A percentile compares a stretch with the other conserved stretches of the same genome.
These are phyloP conservation scores for Mirza zaza DNA, from an alignment of 2,113 vertebrate species.

Conservation along the genomic window DNA sequence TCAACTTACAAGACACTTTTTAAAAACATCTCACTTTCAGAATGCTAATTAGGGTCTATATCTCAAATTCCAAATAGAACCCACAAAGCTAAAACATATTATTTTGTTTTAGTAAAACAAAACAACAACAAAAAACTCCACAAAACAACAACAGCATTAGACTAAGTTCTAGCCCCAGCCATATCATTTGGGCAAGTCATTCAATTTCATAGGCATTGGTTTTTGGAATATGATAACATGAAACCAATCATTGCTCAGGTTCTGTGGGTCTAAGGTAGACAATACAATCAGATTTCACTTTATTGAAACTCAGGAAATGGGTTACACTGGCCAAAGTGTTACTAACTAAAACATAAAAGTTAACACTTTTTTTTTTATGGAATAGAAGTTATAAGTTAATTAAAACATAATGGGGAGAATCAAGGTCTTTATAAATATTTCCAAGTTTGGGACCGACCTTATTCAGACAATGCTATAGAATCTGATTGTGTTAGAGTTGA, in stretches of 20 bases:
- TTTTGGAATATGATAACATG: not conserved
- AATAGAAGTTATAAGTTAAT: not conserved
- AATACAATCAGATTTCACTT: not conserved
- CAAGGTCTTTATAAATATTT: not conserved
- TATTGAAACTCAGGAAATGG: slow-evolving; percentile 2
- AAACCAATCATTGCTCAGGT: not conserved
- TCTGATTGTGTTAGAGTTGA: not conserved
- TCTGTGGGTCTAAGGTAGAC: not conserved
- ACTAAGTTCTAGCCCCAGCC: not conserved
- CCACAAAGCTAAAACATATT: not conserved
- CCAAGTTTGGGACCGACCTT: not conserved
- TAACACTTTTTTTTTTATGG: not conserved
- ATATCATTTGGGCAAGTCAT: not conserved
- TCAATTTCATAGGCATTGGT: not conserved
- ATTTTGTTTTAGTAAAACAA: not conserved
- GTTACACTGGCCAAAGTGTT: not conserved
- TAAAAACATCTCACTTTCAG: not conserved
- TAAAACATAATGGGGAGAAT: slow-evolving; percentile 22
- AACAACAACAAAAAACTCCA: not conserved
- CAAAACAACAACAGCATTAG: not conserved
- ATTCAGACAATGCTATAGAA: not conserved
- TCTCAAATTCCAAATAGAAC: not conserved
- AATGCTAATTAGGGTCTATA: not conserved
- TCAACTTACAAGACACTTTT: not conserved
- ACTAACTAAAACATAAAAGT: slow-evolving; percentile 20